Base-by-base conservation (phyloP, 2,888 invertebrate genomes). In the Odontothrips loti region DNA sequence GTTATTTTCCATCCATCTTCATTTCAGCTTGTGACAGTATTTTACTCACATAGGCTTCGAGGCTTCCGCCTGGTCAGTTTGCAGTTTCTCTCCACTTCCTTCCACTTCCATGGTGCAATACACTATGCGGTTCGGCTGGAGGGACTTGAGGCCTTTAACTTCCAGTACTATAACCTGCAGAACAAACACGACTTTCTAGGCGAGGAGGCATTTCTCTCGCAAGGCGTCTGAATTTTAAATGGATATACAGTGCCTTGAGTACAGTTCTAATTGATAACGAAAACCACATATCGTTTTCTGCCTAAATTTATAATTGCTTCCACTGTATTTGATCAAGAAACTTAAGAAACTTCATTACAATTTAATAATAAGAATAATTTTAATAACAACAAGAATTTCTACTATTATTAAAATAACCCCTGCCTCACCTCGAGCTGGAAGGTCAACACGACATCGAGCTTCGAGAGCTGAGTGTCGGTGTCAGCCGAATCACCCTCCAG, bases 71-170 rank as follows among this genome's bases (percentile, higher is more conserved):
- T 99, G 99, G 89, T 99, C 99, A 2, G 99, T 99, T 89, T 99
- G 99, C 83, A 99, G 90, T 88, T 99, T 99, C 87, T 98, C 98
- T 79, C 98, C 98, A 83, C 97, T 43, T 43, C 34, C 98, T 88
- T 99, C 99, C 63, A 99, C 98, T 89, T 99, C 99, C 99, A 99
- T 99, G 34, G 99, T 99, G 88, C 99, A 99, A 89, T 99, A 99
- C 80, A 99, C 98, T 87, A 99, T 98, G 86, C 98, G 93, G 90
- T 98, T 99, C 58, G 97, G 95, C 83, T 98, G 95, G 86, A 99
- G 90, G 81, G 97, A 97, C 89, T 98, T 99, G 84, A 99, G 91
- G 85, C 98, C 98, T 88, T 98, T 97, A 81, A 99, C 99, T 90
- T 99, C 99, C 96, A 99, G 97, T 81, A 99, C 99, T 86, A 99